Evolutionary conservation across 2,113 vertebrate species (phyloP).

Genomic region (Ceyx margarethae): DNA sequence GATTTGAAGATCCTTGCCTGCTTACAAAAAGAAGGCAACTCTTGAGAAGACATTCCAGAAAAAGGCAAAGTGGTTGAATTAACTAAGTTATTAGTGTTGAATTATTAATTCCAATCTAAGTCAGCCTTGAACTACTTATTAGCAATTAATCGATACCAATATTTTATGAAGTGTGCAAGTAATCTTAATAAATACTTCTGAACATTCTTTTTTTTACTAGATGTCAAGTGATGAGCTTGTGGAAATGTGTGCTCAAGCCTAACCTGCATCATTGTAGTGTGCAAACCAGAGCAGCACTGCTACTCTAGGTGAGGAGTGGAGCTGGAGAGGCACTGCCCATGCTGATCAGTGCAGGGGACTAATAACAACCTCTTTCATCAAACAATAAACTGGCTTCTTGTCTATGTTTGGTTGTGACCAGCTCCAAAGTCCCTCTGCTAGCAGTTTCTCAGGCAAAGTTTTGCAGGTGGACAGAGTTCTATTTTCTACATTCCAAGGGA

Average conservation of each 20-base stretch:
- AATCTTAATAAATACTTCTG: background rate
- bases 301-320: background rate
- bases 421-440: background rate
- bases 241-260: background rate
- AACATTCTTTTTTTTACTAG: background rate
- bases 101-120: conserved; percentile 22
- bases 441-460: no score
- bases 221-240: background rate
- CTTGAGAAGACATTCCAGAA: background rate
- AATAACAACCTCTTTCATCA: background rate
- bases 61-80: background rate
- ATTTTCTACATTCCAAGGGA: no score
- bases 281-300: background rate
- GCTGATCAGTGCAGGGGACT: background rate
- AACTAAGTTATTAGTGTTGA: conserved; percentile 15
- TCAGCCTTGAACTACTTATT: conserved; percentile 3
- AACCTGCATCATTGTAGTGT: background rate
- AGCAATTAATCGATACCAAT: conserved; percentile 13
- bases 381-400: background rate
- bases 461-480: no score
- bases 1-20: conserved; percentile 4
- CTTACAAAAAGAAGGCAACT: background rate
- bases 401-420: background rate
- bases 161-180: background rate
- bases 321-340: background rate